A percentile compares a stretch with the other conserved stretches of the same genome.
Conservation (phyloP, 2,888 invertebrate genomes). For the Julus scandinavius region DNA sequence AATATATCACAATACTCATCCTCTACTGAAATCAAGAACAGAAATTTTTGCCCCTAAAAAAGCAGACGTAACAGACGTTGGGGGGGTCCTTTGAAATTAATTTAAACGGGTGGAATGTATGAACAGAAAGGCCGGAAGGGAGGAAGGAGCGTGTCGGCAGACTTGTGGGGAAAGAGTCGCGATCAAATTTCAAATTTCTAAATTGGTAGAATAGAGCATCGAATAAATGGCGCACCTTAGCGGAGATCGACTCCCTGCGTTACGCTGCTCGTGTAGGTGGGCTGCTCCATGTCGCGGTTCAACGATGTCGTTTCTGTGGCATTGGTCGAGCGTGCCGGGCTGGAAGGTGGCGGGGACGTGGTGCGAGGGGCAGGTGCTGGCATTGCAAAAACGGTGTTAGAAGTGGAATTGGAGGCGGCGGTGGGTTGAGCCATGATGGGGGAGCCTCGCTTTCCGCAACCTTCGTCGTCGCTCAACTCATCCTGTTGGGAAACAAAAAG, state of each 20-base stretch:
- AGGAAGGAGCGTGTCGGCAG: not conserved
- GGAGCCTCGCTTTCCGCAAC: constrained; percentile 68
- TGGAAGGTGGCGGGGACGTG: constrained; percentile 52
- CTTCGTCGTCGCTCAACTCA: constrained; percentile 59
- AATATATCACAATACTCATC: constrained; percentile 29
- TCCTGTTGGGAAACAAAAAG: constrained; percentile 54
- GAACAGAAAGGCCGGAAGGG: not conserved
- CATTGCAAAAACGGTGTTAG: constrained; percentile 72
- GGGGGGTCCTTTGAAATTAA: not conserved
- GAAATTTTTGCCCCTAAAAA: not conserved
- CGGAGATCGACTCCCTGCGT: constrained; percentile 39
- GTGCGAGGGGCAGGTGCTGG: constrained; percentile 66
- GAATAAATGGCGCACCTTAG: constrained; percentile 31
- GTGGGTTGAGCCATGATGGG: constrained; percentile 69
- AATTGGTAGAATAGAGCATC: constrained; percentile 14
- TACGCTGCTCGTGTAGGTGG: constrained; percentile 59
- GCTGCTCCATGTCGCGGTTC: constrained; percentile 69
- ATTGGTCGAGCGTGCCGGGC: constrained; percentile 65
- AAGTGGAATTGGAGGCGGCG: constrained; percentile 44
- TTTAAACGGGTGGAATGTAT: not conserved
- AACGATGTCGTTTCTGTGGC: constrained; percentile 75
- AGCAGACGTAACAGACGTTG: not conserved
- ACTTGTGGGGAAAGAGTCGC: not conserved
- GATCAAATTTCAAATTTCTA: constrained; percentile 8
- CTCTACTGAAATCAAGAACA: not conserved